Evolutionary conservation across 53 echinoderm and acorn worm species (phyloP).

Genomic region (Zoroaster sp.): DNA sequence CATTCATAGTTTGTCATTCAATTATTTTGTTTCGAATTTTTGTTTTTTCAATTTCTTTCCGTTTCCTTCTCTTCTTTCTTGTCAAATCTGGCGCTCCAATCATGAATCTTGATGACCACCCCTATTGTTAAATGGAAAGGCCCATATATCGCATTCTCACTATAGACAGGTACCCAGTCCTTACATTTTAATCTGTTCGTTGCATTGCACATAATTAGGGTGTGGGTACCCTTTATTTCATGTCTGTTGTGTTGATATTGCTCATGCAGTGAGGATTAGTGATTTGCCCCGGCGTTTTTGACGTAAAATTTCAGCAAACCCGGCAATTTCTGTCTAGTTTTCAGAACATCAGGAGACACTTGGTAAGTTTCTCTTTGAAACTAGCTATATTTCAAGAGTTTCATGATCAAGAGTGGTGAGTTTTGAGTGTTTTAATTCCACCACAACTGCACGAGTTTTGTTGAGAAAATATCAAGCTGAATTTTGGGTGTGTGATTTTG

Average conservation of each 20-base stretch:
- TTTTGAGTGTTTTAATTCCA: too few relatives aligned
- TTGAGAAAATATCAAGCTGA: too few relatives aligned
- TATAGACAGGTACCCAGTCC: slow-evolving; percentile 17
- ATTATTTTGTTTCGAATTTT: too few relatives aligned
- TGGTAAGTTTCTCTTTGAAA: not conserved
- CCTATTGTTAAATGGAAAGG: not conserved
- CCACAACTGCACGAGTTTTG: too few relatives aligned
- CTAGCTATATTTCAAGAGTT: not conserved
- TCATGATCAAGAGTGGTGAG: not conserved
- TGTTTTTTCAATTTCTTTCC: not conserved
- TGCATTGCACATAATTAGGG: not conserved
- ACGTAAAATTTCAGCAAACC: not conserved
- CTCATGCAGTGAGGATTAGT: not conserved
- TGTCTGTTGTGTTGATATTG: not conserved
- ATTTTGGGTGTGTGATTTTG: too few relatives aligned
- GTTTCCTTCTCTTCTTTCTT: not conserved
- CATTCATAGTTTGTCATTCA: too few relatives aligned
- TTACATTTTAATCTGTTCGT: not conserved
- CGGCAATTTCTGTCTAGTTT: not conserved
- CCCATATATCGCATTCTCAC: slow-evolving; percentile 19
- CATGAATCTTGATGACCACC: not conserved
- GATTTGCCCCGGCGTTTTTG: not conserved
- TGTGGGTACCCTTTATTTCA: not conserved
- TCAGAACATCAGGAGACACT: not conserved
- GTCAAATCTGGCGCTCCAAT: too few relatives aligned